These are phyloP conservation scores for Ariopsis seemanni DNA, from an alignment of 2,113 vertebrate species.

Conservation along the genomic window DNA sequence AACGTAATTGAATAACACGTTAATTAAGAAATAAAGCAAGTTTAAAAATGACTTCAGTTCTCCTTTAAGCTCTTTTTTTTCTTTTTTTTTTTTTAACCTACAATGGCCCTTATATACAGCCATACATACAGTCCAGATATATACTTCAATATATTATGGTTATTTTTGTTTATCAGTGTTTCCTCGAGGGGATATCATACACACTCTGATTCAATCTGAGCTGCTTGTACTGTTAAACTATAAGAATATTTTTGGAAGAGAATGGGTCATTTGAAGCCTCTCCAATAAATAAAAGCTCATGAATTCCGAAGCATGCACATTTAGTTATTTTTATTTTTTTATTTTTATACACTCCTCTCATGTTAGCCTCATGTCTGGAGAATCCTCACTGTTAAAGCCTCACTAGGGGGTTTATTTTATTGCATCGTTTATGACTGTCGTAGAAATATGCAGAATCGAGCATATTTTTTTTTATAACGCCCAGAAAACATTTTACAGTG, in stretches of 20 bases:
- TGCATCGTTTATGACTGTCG: not conserved
- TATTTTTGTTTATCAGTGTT: constrained; percentile 2
- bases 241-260: not conserved
- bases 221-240: not conserved
- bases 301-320: not conserved
- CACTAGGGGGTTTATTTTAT: not conserved
- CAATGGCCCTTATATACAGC: no score
- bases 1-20: no score
- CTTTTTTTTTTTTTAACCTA: no score
- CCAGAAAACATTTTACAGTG: constrained; percentile 1
- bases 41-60: no score
- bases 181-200: not conserved
- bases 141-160: not conserved
- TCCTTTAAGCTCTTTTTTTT: no score
- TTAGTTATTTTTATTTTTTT: not conserved
- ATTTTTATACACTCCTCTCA: not conserved
- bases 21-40: no score
- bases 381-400: not conserved
- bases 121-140: no score
- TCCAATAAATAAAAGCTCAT: constrained; percentile 15
- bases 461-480: not conserved
- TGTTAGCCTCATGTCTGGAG: not conserved
- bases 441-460: not conserved
- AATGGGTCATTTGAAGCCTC: not conserved
- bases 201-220: not conserved